Evolutionary conservation across 1,140 invertebrate species (phyloP).

Genomic region (Tribolium castaneum): DNA sequence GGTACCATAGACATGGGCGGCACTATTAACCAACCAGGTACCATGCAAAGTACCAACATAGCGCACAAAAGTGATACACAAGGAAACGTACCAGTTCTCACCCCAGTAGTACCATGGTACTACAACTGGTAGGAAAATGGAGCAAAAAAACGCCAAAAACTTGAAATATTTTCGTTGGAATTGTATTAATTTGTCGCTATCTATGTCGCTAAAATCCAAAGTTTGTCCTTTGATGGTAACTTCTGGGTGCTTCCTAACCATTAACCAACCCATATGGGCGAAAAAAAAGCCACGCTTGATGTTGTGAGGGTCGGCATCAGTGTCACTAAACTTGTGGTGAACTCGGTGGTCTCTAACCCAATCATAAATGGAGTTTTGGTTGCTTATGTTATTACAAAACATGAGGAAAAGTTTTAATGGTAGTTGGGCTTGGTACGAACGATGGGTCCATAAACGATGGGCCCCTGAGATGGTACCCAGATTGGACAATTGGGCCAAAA

Average conservation of each 20-base stretch:
- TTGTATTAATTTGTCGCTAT: constrained; percentile 77
- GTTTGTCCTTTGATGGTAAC: constrained; percentile 87
- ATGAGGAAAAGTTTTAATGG: neutral
- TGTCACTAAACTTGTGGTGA: constrained; percentile 95
- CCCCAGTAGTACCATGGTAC: constrained; percentile 49
- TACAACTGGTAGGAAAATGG: neutral
- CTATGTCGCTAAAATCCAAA: constrained; percentile 86
- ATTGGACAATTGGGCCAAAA: constrained; percentile 56
- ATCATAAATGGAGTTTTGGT: constrained; percentile 76
- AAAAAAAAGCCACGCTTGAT: constrained; percentile 95
- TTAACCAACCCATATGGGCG: constrained; percentile 92
- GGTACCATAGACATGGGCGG: constrained; percentile 80
- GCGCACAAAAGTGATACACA: constrained; percentile 70
- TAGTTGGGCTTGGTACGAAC: constrained; percentile 80
- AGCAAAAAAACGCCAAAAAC: neutral
- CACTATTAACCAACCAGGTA: constrained; percentile 85
- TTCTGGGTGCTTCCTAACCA: constrained; percentile 89
- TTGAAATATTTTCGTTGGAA: constrained; percentile 72
- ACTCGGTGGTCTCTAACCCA: constrained; percentile 85
- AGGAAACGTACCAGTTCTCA: constrained; percentile 69
- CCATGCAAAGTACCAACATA: constrained; percentile 74
- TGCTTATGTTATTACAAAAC: constrained; percentile 56
- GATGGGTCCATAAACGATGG: constrained; percentile 86
- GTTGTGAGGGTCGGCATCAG: constrained; percentile 95
- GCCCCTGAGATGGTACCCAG: constrained; percentile 82